Base-by-base conservation (phyloP, 2,797 vertebrate genomes). In the Malurus leucopterus region DNA sequence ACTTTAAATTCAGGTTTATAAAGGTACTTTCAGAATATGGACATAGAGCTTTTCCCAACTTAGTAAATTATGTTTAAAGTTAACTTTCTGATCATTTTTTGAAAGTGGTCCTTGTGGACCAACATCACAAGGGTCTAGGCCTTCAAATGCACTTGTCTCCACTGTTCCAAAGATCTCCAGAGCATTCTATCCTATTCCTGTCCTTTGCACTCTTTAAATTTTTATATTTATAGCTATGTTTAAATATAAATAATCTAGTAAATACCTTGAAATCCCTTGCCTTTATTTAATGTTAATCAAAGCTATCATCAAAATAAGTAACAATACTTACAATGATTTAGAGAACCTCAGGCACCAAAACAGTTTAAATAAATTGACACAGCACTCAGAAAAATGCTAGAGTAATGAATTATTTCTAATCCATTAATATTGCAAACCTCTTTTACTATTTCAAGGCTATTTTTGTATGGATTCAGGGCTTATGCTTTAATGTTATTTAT, bases 321-420 rank as follows among this genome's bases (percentile, higher is more conserved):
- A 67, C 26, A 83, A 58, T 10, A 69, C 23, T 71, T 59, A 58
- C 8, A 12, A 44, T 40, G 13, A 71, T 63, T 72, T 63, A 61
- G 34, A 67, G 67, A 92, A 59, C 67, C 34, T 57, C 32, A 67
- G 59, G 53, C 80, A 70, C 30, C 34, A 38, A 78, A 91, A 59
- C 49, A 81, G 41, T 86, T 93, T 86, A 89, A 81, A 78, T 88
- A 86, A 89, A 94, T 84, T 78, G 68, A 73, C 70, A 78, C 5
- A 53, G 63, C 27, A 78, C 67, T 87, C 70, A 67, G 75, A 83
- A 93, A 81, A 62, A 71, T 34, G 17, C 40, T 88, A 44, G 23
- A 74, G 78, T 53, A 64, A 67, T 86, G 13, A 89, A 87, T 92
- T 94, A 85, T 88, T 88, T 86, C 92, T 89, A 78, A 67, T 72